Conservation (phyloP, 2,113 vertebrate genomes). For the Clinocottus analis region DNA sequence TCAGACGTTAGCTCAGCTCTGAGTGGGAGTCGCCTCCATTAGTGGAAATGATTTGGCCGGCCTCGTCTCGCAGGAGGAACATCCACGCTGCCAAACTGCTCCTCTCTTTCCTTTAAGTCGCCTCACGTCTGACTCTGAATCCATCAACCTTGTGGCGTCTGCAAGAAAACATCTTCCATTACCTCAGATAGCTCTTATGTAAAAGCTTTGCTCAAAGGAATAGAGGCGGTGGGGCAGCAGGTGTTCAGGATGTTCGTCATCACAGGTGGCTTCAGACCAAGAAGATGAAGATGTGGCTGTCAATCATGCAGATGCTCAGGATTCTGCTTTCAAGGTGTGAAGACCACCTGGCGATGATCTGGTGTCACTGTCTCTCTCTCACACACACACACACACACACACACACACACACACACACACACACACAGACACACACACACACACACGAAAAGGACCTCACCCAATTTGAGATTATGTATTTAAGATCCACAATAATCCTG, state of each 20-base stretch:
- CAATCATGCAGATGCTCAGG: conserved; percentile 22
- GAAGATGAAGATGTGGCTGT: background rate
- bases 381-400: too few relatives aligned
- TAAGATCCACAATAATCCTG: conserved; percentile 11
- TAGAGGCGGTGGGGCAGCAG: conserved; percentile 31
- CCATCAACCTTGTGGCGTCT: conserved; percentile 43
- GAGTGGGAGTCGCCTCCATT: conserved; percentile 67
- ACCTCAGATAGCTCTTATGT: conserved; percentile 48
- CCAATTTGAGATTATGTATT: conserved; percentile 38
- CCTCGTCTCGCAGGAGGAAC: conserved; percentile 37
- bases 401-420: conserved; percentile 10
- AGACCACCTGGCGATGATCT: background rate
- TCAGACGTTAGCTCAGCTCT: conserved; percentile 50
- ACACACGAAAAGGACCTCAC: conserved; percentile 32
- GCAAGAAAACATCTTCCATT: conserved; percentile 32
- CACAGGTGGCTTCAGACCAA: background rate
- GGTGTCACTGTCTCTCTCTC: background rate
- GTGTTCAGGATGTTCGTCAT: conserved; percentile 44
- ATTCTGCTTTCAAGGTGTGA: background rate
- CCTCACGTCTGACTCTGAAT: conserved; percentile 42
- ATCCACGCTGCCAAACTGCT: conserved; percentile 42
- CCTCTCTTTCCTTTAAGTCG: background rate
- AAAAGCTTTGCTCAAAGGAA: conserved; percentile 44
- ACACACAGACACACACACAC: background rate
- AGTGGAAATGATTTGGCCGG: conserved; percentile 69